These are phyloP conservation scores for Anarrhichthys ocellatus DNA, from an alignment of 2,113 vertebrate species.

Conservation along the genomic window DNA sequence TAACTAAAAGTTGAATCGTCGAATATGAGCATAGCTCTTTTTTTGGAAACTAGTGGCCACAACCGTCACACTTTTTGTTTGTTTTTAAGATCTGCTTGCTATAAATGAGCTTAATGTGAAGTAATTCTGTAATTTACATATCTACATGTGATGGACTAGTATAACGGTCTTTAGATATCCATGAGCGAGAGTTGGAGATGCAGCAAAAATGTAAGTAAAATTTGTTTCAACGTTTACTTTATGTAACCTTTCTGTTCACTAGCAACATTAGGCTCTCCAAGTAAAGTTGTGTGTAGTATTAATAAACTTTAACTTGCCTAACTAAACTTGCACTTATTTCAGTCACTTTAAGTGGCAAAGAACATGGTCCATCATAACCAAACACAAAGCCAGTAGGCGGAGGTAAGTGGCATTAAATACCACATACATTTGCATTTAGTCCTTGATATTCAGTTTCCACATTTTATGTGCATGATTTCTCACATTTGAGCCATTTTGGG, in stretches of 20 bases:
- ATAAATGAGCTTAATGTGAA: not conserved
- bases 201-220: not conserved
- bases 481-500: not conserved
- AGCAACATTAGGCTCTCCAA: not conserved
- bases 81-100: not conserved
- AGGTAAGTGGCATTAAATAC: not conserved
- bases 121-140: not conserved
- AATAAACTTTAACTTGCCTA: not conserved
- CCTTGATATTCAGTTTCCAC: not conserved
- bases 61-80: not conserved
- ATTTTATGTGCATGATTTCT: not conserved
- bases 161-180: not conserved
- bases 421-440: not conserved
- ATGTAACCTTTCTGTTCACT: not conserved
- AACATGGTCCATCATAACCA: not conserved
- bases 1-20: conserved; percentile 1
- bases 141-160: not conserved
- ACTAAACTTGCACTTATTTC: not conserved
- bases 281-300: not conserved
- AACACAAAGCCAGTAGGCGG: not conserved
- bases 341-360: not conserved
- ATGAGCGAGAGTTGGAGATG: not conserved
- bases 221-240: not conserved
- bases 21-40: not conserved
- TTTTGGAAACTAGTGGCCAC: conserved; percentile 5